Conservation (phyloP, 2,113 vertebrate species). For the Stomatorhinus ivindoensis region DNA sequence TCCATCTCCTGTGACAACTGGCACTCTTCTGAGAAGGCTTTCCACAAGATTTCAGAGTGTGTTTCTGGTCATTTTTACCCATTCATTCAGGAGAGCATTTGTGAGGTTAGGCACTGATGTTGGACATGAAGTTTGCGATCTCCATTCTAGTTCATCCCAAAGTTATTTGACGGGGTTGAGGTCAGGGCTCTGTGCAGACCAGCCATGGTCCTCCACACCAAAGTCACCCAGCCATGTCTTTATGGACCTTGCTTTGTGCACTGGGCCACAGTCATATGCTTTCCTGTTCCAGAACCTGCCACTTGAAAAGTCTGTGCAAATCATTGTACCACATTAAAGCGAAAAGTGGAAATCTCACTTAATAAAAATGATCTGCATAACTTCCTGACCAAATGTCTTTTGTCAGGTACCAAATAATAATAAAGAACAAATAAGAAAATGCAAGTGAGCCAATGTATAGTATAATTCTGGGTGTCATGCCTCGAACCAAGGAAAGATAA, state of each 20-base stretch:
- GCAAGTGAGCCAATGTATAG: not conserved
- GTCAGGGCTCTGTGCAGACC: not conserved
- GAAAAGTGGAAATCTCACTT: not conserved
- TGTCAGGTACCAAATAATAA: too few relatives aligned
- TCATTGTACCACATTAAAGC: not conserved
- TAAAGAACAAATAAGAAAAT: not conserved
- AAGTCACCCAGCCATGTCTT: too few relatives aligned
- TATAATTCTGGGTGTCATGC: too few relatives aligned
- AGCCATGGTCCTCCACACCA: not conserved
- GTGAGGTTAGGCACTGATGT: not conserved
- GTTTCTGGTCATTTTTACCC: not conserved
- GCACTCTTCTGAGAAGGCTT: not conserved
- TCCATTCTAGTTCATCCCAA: not conserved
- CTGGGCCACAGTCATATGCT: not conserved
- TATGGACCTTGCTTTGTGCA: not conserved
- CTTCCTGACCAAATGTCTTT: too few relatives aligned
- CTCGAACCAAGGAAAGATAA: too few relatives aligned
- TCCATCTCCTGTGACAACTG: not conserved
- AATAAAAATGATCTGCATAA: too few relatives aligned
- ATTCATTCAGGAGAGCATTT: not conserved
- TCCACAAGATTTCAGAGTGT: not conserved
- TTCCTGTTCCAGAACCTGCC: not conserved
- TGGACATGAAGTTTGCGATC: not conserved
- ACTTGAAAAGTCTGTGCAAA: not conserved
- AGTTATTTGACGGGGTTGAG: not conserved